These are phyloP conservation scores for Spialia ferax DNA, from an alignment of 2,888 invertebrate species.

Conservation along the genomic window DNA sequence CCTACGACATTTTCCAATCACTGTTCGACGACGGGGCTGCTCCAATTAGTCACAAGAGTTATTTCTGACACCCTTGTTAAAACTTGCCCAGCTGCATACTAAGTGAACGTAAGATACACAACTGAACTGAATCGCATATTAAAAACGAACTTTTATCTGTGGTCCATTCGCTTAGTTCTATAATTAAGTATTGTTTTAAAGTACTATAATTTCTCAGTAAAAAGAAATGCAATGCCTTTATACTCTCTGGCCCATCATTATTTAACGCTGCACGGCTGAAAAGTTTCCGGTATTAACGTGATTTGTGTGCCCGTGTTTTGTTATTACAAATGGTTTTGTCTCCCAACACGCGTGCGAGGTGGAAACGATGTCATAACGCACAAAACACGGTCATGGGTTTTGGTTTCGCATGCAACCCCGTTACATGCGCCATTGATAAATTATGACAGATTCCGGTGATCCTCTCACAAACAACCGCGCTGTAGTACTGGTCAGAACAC, in stretches of 20 bases:
- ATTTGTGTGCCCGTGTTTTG: too few relatives aligned
- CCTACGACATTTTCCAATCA: background rate
- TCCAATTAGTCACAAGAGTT: constrained; percentile 12
- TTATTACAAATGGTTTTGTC: too few relatives aligned
- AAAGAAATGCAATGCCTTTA: background rate
- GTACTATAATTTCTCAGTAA: background rate
- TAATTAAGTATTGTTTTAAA: background rate
- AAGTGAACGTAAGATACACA: background rate
- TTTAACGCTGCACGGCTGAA: background rate
- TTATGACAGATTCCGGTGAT: constrained; percentile 21
- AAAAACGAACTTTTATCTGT: background rate
- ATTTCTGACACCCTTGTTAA: constrained; percentile 6
- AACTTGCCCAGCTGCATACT: background rate
- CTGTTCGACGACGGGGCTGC: background rate
- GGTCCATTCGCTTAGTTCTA: background rate
- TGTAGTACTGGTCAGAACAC: background rate
- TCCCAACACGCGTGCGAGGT: too few relatives aligned
- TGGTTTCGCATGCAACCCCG: too few relatives aligned
- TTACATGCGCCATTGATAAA: constrained; percentile 10
- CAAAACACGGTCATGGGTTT: too few relatives aligned
- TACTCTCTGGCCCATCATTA: too few relatives aligned
- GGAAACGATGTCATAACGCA: too few relatives aligned
- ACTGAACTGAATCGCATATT: background rate
- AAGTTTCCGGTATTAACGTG: background rate
- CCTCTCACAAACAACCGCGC: background rate